phyloP scores from a whole-genome alignment of 2,888 invertebrate genomes.

The Drosophila colorata region DNA sequence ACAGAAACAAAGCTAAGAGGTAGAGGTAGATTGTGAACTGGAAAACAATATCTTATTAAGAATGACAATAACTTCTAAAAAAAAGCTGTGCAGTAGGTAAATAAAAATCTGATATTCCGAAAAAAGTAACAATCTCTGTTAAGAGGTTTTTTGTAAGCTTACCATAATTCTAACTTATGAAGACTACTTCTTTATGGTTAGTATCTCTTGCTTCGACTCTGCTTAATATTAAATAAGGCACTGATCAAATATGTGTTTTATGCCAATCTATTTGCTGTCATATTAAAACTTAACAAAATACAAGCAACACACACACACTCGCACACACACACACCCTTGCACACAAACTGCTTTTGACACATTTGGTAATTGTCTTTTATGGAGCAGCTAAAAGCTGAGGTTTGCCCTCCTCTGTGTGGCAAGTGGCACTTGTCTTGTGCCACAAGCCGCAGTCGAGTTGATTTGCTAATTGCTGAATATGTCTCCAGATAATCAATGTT shows the following conservation, averaged over 20 bases:
- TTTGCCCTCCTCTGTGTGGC: slow-evolving; percentile 17
- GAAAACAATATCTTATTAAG: background rate
- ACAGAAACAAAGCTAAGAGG: too few relatives aligned
- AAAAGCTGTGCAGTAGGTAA: background rate
- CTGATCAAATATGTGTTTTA: slow-evolving; percentile 54
- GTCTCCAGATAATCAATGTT: slow-evolving; percentile 84
- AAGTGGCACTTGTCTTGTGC: slow-evolving; percentile 17
- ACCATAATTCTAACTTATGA: background rate
- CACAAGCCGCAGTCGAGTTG: slow-evolving; percentile 77
- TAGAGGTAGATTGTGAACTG: too few relatives aligned
- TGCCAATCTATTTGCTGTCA: slow-evolving; percentile 70
- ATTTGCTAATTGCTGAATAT: slow-evolving; percentile 85
- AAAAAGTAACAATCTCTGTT: background rate
- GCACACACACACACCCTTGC: slow-evolving; percentile 10
- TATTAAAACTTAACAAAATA: slow-evolving; percentile 66
- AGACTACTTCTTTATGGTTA: background rate
- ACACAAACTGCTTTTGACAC: slow-evolving; percentile 70
- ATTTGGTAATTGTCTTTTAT: slow-evolving; percentile 76
- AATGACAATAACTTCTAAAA: too few relatives aligned
- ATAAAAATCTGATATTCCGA: background rate
- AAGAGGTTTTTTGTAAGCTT: background rate
- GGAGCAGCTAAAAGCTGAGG: slow-evolving; percentile 31
- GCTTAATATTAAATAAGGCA: slow-evolving; percentile 39
- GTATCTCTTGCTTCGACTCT: background rate
- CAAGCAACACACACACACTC: slow-evolving; percentile 4